Evolutionary conservation across 2,113 vertebrate species (phyloP).

Genomic region (Suncus etruscus): DNA sequence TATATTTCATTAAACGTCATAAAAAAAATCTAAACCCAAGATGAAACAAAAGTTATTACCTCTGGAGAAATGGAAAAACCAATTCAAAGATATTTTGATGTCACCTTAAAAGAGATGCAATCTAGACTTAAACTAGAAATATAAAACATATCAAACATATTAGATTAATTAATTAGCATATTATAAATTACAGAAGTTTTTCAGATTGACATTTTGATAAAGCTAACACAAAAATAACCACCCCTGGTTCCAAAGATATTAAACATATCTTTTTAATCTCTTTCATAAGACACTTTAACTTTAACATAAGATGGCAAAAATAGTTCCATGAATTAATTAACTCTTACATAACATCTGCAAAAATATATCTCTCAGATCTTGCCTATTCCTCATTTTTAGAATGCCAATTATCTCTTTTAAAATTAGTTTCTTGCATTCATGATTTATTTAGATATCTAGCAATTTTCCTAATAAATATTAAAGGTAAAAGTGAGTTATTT

Average conservation of each 20-base stretch:
- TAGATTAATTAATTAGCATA: conserved; percentile 74
- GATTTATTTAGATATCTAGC: conserved; percentile 76
- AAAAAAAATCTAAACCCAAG: conserved; percentile 80
- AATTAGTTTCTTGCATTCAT: conserved; percentile 71
- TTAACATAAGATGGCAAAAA: conserved; percentile 75
- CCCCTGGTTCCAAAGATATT: conserved; percentile 73
- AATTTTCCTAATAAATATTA: conserved; percentile 70
- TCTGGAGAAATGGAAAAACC: conserved; percentile 14
- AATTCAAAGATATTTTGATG: conserved; percentile 78
- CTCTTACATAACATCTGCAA: conserved; percentile 75
- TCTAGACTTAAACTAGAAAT: conserved; percentile 59
- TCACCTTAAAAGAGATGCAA: conserved; percentile 57
- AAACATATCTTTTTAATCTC: conserved; percentile 72
- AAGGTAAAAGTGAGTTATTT: conserved; percentile 69
- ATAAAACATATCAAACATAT: conserved; percentile 65
- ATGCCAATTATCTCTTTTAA: conserved; percentile 71
- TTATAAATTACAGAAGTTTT: conserved; percentile 20
- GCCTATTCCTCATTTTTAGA: conserved; percentile 76
- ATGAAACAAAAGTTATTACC: conserved; percentile 73
- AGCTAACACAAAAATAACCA: conserved; percentile 78
- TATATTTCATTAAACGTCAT: conserved; percentile 84
- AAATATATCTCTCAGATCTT: conserved; percentile 72
- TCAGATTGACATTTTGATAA: conserved; percentile 76
- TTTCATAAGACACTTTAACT: conserved; percentile 76
- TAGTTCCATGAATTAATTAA: conserved; percentile 75